phyloP scores from a whole-genome alignment of 2,113 vertebrate genomes.

The Misgurnus mizolepis region DNA sequence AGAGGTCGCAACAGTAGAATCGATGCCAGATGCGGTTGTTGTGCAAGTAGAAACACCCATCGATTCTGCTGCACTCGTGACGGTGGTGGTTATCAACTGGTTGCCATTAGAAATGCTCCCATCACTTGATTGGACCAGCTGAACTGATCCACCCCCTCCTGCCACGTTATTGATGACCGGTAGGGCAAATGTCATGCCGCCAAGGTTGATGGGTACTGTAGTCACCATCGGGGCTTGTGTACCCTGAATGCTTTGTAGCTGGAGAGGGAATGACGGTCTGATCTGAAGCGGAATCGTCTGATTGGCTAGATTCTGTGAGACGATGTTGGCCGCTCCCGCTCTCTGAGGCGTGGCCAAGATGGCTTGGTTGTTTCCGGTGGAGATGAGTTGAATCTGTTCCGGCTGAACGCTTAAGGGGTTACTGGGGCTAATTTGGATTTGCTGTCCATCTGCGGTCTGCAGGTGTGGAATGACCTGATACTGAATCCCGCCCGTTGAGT shows the following conservation, averaged over 20 bases:
- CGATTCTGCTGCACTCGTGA: slow-evolving; percentile 78
- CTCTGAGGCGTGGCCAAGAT: slow-evolving; percentile 82
- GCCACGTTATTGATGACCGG: slow-evolving; percentile 93
- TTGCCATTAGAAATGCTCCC: slow-evolving; percentile 88
- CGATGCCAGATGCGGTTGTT: slow-evolving; percentile 58
- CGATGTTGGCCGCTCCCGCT: slow-evolving; percentile 82
- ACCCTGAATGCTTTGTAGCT: slow-evolving; percentile 92
- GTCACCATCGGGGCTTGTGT: slow-evolving; percentile 93
- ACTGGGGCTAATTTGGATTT: slow-evolving; percentile 89
- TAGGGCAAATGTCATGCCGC: slow-evolving; percentile 92
- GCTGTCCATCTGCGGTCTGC: slow-evolving; percentile 94
- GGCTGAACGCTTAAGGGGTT: slow-evolving; percentile 77
- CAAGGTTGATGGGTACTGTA: slow-evolving; percentile 95
- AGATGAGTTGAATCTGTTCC: slow-evolving; percentile 95
- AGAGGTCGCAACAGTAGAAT: slow-evolving; percentile 67
- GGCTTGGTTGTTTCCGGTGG: slow-evolving; percentile 88
- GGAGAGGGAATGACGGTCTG: slow-evolving; percentile 92
- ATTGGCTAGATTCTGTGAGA: slow-evolving; percentile 87
- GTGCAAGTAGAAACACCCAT: slow-evolving; percentile 72
- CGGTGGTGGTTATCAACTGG: slow-evolving; percentile 81
- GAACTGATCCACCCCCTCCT: slow-evolving; percentile 81
- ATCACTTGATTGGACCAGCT: slow-evolving; percentile 87
- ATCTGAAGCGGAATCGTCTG: slow-evolving; percentile 93
- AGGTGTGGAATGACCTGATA: slow-evolving; percentile 99
- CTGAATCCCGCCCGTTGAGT: slow-evolving; percentile 86